A percentile compares a stretch with the other conserved stretches of the same genome.
phyloP scores from a whole-genome alignment of 1,140 invertebrate species.

The Drosophila murphyi region DNA sequence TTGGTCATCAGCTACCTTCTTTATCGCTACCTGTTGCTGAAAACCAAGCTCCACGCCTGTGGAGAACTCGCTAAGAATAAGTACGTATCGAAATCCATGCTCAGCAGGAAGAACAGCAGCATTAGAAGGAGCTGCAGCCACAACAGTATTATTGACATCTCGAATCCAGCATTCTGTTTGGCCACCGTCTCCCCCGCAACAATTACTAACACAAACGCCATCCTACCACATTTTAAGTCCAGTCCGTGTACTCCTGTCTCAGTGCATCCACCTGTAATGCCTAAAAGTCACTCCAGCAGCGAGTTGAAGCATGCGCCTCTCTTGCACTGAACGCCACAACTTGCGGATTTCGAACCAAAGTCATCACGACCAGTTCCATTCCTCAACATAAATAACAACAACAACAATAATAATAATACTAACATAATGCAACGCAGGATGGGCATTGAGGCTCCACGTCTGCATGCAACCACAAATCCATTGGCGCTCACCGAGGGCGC shows the following conservation, averaged over 20 bases:
- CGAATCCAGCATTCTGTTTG: constrained; percentile 21
- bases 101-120: constrained; percentile 33
- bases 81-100: constrained; percentile 88
- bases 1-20: constrained; percentile 88
- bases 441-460: constrained; percentile 88
- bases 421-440: constrained; percentile 83
- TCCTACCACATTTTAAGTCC: constrained; percentile 59
- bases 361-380: constrained; percentile 34
- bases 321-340: constrained; percentile 34
- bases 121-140: constrained; percentile 48
- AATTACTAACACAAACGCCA: constrained; percentile 72
- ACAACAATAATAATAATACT: constrained; percentile 43
- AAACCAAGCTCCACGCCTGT: constrained; percentile 86
- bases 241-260: constrained; percentile 30
- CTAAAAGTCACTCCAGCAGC: constrained; percentile 67
- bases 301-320: constrained; percentile 42
- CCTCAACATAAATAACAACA: constrained; percentile 32
- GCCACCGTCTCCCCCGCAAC: constrained; percentile 49
- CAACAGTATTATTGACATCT: constrained; percentile 17
- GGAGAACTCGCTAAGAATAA: constrained; percentile 88
- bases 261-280: constrained; percentile 67
- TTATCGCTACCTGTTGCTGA: constrained; percentile 88
- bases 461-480: constrained; percentile 90
- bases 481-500: constrained; percentile 86
- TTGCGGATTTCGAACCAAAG: background rate